phyloP scores from a whole-genome alignment of 1,140 invertebrate species.

The Euschistus heros region DNA sequence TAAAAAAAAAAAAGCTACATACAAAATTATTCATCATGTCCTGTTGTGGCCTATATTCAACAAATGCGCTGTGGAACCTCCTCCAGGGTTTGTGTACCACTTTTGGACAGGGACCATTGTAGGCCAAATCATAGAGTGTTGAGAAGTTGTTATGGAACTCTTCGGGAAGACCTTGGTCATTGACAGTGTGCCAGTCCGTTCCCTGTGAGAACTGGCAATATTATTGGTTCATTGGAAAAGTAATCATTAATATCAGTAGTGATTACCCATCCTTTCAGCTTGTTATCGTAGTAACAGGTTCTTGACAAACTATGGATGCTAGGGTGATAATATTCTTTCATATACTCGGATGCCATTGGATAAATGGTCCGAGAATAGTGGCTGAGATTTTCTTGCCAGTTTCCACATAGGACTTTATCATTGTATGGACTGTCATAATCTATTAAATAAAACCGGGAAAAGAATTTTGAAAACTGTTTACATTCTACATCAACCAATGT shows the following conservation, averaged over 20 bases:
- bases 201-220: background rate
- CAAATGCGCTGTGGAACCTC: background rate
- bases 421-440: background rate
- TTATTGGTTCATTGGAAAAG: background rate
- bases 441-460: background rate
- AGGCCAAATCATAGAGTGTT: background rate
- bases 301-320: background rate
- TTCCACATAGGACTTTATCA: constrained; percentile 9
- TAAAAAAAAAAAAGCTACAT: background rate
- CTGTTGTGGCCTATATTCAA: background rate
- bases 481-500: too few species aligned
- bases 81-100: background rate
- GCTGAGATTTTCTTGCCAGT: background rate
- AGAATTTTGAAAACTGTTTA: background rate
- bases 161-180: background rate
- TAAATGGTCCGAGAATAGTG: background rate
- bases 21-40: constrained; percentile 11
- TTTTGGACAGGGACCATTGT: background rate
- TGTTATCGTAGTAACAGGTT: background rate
- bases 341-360: background rate
- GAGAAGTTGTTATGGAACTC: constrained; percentile 10
- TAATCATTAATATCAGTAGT: background rate
- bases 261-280: background rate
- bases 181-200: background rate
- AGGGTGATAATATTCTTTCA: background rate